phyloP scores from a whole-genome alignment of 2,113 vertebrate genomes.

The Prochilodus magdalenae region DNA sequence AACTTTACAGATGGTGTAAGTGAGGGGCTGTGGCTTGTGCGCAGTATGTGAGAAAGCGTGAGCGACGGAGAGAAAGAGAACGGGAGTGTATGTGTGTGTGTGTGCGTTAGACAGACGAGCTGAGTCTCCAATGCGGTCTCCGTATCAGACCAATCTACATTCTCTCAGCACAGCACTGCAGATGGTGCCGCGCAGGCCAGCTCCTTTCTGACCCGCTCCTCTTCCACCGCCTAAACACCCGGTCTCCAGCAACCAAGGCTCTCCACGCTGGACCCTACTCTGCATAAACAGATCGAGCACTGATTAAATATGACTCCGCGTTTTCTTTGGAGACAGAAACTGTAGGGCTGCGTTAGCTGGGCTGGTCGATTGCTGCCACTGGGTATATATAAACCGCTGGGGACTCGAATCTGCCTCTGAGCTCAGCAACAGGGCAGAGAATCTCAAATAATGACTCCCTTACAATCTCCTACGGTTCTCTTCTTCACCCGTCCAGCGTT shows the following conservation, averaged over 20 bases:
- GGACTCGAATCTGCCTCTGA: not conserved
- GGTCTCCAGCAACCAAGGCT: not conserved
- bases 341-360: not conserved
- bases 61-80: not conserved
- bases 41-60: no score
- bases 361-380: not conserved
- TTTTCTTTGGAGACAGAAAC: not conserved
- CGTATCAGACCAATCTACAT: constrained; percentile 39
- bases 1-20: no score
- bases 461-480: no score
- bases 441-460: no score
- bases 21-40: no score
- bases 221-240: not conserved
- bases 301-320: not conserved
- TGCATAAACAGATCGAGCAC: not conserved
- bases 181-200: not conserved
- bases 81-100: not conserved
- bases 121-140: not conserved
- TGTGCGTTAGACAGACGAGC: constrained; percentile 8
- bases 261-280: not conserved
- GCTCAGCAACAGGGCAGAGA: not conserved
- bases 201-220: not conserved
- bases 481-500: no score
- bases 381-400: not conserved
- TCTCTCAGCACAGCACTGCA: constrained; percentile 37